Base-by-base conservation (phyloP, 2,888 invertebrate genomes). In the Keiferia lycopersicella region DNA sequence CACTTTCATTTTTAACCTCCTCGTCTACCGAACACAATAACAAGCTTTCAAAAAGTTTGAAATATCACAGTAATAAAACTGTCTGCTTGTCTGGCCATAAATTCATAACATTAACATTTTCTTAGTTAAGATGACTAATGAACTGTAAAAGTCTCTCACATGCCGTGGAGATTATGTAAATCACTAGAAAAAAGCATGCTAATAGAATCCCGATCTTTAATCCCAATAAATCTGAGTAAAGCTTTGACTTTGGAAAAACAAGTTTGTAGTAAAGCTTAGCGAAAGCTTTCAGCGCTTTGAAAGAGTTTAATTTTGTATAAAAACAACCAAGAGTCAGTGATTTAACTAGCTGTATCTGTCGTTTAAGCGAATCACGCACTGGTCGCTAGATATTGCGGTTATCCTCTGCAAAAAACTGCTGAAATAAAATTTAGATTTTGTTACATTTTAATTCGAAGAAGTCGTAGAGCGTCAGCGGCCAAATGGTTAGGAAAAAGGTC, bases 281-380 rank as follows among this genome's bases (percentile, higher is more conserved):
- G 11, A 45, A 45, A 45, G 45, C 45, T 45, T 41, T 41, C 41
- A 41, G 41, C 41, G 41, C 51, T 51, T 51, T 20, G 3, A 51
- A 51, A 51, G 20, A 20, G 51, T 51, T 51, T 51, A 22, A 22
- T 20, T 51, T 51, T 22, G 51, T 51, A 22, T 30, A 30, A 51
- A 34, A 56, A 57, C 57, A 57, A 8, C 18, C 18, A 57, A 57
- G 26, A 57, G 30, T 34, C 30, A 30, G 57, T 16, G 34, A 38
- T 57, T 57, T 57, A 57, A 57, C 30, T 38, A 57, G 34, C 34
- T 26, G 51, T 51, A 51, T n/a, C n/a, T n/a, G n/a, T n/a, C n/a
- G n/a, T n/a, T n/a, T n/a, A n/a, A n/a, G n/a, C n/a, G n/a, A n/a
- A n/a, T n/a, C n/a, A n/a, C n/a, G n/a, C n/a, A n/a, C n/a, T n/a